A percentile compares a stretch with the other conserved stretches of the same genome.
These are phyloP conservation scores for Coregonus sp. DNA, from an alignment of 2,797 vertebrate genomes.

Conservation along the genomic window DNA sequence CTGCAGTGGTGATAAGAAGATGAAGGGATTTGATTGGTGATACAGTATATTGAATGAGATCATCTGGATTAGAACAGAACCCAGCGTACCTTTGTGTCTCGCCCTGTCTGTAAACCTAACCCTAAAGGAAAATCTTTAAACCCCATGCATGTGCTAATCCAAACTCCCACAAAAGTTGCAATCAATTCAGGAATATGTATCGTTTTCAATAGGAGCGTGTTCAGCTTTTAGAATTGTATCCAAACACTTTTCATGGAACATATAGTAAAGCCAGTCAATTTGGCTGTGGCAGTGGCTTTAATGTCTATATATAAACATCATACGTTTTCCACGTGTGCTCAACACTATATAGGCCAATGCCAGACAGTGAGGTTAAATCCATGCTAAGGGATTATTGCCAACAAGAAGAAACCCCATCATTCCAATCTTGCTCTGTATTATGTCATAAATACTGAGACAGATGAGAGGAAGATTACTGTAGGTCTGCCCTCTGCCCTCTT, in stretches of 20 bases:
- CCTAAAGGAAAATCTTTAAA: neutral
- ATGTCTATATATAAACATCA: slow-evolving; percentile 35
- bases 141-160: neutral
- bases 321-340: slow-evolving; percentile 55
- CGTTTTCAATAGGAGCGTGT: neutral
- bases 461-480: slow-evolving; percentile 67
- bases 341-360: slow-evolving; percentile 33
- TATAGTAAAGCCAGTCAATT: slow-evolving; percentile 20
- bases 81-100: slow-evolving; percentile 31
- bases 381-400: slow-evolving; percentile 65
- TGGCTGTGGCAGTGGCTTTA: neutral
- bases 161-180: neutral
- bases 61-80: slow-evolving; percentile 65
- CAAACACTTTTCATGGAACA: neutral
- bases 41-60: slow-evolving; percentile 68
- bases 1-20: slow-evolving; percentile 63
- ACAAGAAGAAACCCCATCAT: slow-evolving; percentile 71
- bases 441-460: slow-evolving; percentile 72
- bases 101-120: slow-evolving; percentile 8
- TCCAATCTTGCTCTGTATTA: slow-evolving; percentile 72
- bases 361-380: slow-evolving; percentile 61
- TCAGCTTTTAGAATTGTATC: neutral
- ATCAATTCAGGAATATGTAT: neutral
- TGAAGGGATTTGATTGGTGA: slow-evolving; percentile 75
- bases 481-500: slow-evolving; percentile 39